These are phyloP conservation scores for Ennomos quercinarius DNA, from an alignment of 2,888 invertebrate species.

Conservation along the genomic window DNA sequence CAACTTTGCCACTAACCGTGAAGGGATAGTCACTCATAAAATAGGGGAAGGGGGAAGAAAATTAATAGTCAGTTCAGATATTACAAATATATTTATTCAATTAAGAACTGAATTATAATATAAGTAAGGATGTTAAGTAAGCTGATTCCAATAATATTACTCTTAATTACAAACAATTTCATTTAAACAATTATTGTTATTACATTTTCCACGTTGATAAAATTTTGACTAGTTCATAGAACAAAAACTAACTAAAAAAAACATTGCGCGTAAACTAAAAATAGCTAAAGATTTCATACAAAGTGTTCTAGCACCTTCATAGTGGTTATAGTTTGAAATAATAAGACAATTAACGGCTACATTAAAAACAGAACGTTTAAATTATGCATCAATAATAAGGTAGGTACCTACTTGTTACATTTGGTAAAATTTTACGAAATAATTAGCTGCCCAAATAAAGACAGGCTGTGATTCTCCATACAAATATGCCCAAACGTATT, in stretches of 20 bases:
- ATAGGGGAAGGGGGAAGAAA: too few species aligned
- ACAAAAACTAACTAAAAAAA: constrained; percentile 50
- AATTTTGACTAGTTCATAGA: constrained; percentile 81
- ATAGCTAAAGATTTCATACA: constrained; percentile 29
- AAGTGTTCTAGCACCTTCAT: constrained; percentile 65
- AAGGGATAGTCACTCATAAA: too few species aligned
- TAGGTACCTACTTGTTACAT: constrained; percentile 4
- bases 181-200: constrained; percentile 51
- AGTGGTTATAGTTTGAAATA: constrained; percentile 35
- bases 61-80: constrained; percentile 65
- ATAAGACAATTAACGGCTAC: constrained; percentile 36
- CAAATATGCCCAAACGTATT: too few species aligned
- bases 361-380: constrained; percentile 24
- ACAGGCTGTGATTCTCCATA: too few species aligned
- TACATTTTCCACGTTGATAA: constrained; percentile 59
- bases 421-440: constrained; percentile 2
- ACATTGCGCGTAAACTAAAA: constrained; percentile 33
- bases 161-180: constrained; percentile 58
- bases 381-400: constrained; percentile 33
- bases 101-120: constrained; percentile 77
- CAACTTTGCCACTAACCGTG: too few species aligned
- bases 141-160: constrained; percentile 68
- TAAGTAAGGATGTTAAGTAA: constrained; percentile 71
- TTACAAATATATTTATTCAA: constrained; percentile 84
- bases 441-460: too few species aligned